Evolutionary conservation across 92 coral and sea anemone species (phyloP).

Genomic region (Ricordea florida): DNA sequence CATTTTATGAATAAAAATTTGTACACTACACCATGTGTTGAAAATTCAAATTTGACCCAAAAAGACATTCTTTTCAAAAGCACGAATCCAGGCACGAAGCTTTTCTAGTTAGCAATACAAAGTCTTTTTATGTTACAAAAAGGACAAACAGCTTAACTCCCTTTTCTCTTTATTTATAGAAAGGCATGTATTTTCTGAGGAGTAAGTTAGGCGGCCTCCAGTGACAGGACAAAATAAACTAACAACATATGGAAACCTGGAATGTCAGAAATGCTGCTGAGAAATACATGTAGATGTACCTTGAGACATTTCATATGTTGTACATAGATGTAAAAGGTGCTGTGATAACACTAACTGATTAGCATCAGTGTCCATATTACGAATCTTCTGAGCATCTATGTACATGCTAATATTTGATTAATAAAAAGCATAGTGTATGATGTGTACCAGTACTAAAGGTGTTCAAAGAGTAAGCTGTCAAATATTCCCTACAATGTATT

Average conservation of each 20-base stretch:
- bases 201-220: conserved; percentile 77
- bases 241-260: not conserved
- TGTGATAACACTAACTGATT: too few species aligned
- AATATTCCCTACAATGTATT: too few species aligned
- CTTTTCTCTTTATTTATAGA: conserved; percentile 28
- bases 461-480: too few species aligned
- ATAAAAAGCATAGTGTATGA: too few species aligned
- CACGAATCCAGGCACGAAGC: not conserved
- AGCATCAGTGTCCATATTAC: too few species aligned
- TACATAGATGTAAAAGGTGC: too few species aligned
- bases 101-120: not conserved
- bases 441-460: too few species aligned
- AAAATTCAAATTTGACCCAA: not conserved
- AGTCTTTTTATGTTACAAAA: too few species aligned
- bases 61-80: not conserved
- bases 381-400: too few species aligned
- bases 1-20: not conserved
- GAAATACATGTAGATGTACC: not conserved
- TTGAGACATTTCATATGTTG: not conserved
- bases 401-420: too few species aligned
- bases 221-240: not conserved
- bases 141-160: not conserved
- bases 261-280: not conserved
- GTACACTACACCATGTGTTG: not conserved
- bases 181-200: conserved; percentile 75